These are phyloP conservation scores for Littorina saxatilis DNA, from an alignment of 1,140 invertebrate genomes.

Conservation along the genomic window DNA sequence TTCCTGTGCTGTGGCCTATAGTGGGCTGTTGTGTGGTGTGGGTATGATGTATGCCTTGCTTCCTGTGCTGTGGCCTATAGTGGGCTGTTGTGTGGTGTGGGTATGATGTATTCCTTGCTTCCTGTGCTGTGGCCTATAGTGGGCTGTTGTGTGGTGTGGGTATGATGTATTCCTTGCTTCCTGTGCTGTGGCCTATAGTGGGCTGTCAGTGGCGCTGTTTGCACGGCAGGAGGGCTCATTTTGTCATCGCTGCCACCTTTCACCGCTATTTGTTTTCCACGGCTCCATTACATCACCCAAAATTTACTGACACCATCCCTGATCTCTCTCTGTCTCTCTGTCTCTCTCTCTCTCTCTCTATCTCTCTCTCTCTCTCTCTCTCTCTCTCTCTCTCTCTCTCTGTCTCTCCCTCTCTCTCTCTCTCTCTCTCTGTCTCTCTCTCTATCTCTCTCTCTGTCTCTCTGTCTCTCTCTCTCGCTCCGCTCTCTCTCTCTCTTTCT, in stretches of 20 bases:
- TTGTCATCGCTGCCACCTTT: neutral
- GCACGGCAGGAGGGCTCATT: slow-evolving; percentile 23
- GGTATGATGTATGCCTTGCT: too few species aligned
- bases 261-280: neutral
- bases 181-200: slow-evolving; percentile 15
- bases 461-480: too few species aligned
- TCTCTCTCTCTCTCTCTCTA: slow-evolving; percentile 11
- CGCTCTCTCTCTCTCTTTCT: too few species aligned
- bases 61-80: too few species aligned
- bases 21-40: too few species aligned
- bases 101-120: slow-evolving; percentile 8
- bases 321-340: neutral
- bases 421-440: too few species aligned
- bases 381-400: slow-evolving; percentile 7
- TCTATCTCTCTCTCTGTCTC: neutral
- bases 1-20: too few species aligned
- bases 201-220: slow-evolving; percentile 16
- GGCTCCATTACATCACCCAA: neutral
- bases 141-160: too few species aligned
- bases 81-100: too few species aligned
- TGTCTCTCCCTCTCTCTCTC: neutral
- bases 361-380: neutral
- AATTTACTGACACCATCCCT: too few species aligned
- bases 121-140: slow-evolving; percentile 15
- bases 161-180: slow-evolving; percentile 10